These are phyloP conservation scores for Acromyrmex heyeri DNA, from an alignment of 1,140 invertebrate genomes.

Conservation along the genomic window DNA sequence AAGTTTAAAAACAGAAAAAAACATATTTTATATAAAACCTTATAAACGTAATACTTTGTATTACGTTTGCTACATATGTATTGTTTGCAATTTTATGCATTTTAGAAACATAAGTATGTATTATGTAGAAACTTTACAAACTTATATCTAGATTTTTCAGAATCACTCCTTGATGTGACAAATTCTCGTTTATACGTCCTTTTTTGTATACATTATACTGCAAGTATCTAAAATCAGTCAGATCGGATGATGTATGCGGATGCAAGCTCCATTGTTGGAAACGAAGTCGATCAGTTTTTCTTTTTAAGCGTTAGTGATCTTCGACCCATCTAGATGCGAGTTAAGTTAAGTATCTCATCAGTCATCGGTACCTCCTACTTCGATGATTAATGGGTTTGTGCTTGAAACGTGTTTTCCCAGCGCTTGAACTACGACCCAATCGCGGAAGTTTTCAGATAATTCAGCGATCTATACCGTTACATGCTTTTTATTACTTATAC, in stretches of 20 bases:
- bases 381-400: constrained; percentile 56
- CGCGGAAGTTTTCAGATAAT: constrained; percentile 56
- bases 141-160: neutral
- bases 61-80: neutral
- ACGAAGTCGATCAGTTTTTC: constrained; percentile 41
- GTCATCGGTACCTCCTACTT: constrained; percentile 53
- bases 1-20: neutral
- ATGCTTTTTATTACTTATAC: constrained; percentile 20
- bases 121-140: constrained; percentile 9
- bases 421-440: constrained; percentile 56
- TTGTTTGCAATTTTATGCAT: neutral
- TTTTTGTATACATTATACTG: neutral
- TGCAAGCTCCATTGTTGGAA: constrained; percentile 22
- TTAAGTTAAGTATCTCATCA: constrained; percentile 63
- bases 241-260: constrained; percentile 31
- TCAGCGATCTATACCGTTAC: constrained; percentile 39
- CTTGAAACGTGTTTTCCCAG: constrained; percentile 46
- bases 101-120: neutral
- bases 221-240: constrained; percentile 18
- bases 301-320: constrained; percentile 54
- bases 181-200: neutral
- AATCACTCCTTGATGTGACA: neutral
- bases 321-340: constrained; percentile 58
- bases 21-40: neutral
- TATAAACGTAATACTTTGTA: neutral